Percentiles rank a stretch among this genome's conserved stretches.
phyloP scores from a whole-genome alignment of 1,140 invertebrate species.

The Bombus waltoni region DNA sequence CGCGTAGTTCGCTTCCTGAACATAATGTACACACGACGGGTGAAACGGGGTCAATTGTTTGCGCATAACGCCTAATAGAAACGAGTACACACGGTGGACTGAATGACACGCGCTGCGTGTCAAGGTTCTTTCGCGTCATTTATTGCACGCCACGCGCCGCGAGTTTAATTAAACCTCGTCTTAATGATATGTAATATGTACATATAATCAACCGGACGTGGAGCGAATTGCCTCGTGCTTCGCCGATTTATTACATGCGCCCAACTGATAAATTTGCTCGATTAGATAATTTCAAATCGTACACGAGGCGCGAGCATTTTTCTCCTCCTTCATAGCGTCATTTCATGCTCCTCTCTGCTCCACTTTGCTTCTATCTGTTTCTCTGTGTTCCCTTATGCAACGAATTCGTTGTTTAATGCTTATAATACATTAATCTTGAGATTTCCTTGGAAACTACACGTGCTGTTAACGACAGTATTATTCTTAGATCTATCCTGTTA shows the following conservation, averaged over 20 bases:
- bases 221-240: too few relatives aligned
- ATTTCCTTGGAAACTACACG: background rate
- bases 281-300: background rate
- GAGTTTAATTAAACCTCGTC: conserved; percentile 39
- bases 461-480: too few relatives aligned
- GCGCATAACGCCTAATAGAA: conserved; percentile 63
- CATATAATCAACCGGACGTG: background rate
- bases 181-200: conserved; percentile 26
- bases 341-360: too few relatives aligned
- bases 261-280: background rate
- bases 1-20: conserved; percentile 54
- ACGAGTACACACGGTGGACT: conserved; percentile 49
- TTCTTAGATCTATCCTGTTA: too few relatives aligned
- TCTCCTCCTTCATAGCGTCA: background rate
- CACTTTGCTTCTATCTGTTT: too few relatives aligned
- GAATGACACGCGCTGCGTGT: conserved; percentile 63
- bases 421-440: background rate
- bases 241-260: conserved; percentile 7
- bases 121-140: conserved; percentile 54
- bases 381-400: too few relatives aligned
- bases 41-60: conserved; percentile 63
- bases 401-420: too few relatives aligned
- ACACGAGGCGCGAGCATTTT: background rate
- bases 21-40: conserved; percentile 46
- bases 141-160: conserved; percentile 33